Conservation (phyloP, 2,888 invertebrate species). For the Ochropacha duplaris region DNA sequence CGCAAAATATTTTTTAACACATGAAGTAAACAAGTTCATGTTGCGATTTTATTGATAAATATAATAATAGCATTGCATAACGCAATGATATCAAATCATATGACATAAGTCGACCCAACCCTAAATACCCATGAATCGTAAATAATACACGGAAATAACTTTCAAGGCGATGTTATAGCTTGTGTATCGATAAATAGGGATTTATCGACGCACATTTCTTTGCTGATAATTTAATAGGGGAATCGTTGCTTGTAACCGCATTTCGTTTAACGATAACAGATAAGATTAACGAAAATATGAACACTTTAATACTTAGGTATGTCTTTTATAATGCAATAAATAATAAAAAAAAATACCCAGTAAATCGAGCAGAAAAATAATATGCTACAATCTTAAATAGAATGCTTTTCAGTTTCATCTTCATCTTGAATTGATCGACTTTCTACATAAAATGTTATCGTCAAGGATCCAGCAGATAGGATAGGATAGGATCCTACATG, state of each 20-base stretch:
- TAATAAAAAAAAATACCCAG: neutral
- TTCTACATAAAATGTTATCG: neutral
- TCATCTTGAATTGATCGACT: neutral
- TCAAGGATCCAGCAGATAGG: no score
- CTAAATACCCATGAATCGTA: slow-evolving; percentile 17
- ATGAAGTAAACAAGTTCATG: neutral
- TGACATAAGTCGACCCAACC: slow-evolving; percentile 19
- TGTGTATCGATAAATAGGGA: slow-evolving; percentile 4
- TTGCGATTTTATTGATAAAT: neutral
- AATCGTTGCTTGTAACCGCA: slow-evolving; percentile 17
- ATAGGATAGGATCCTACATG: no score
- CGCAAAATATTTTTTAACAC: slow-evolving; percentile 2
- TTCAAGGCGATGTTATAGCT: slow-evolving; percentile 21
- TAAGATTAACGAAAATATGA: slow-evolving; percentile 52
- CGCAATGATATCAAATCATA: slow-evolving; percentile 14
- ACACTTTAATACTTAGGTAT: slow-evolving; percentile 10
- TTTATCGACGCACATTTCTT: slow-evolving; percentile 6
- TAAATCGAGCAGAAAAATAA: neutral
- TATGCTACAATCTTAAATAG: no score
- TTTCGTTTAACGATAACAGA: slow-evolving; percentile 45
- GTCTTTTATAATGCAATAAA: slow-evolving; percentile 14
- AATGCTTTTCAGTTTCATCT: no score
- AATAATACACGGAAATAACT: slow-evolving; percentile 22
- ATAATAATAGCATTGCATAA: slow-evolving; percentile 7
- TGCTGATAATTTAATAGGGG: slow-evolving; percentile 13